Conservation (phyloP, 1,140 invertebrate genomes). For the Penaeus chinensis region DNA sequence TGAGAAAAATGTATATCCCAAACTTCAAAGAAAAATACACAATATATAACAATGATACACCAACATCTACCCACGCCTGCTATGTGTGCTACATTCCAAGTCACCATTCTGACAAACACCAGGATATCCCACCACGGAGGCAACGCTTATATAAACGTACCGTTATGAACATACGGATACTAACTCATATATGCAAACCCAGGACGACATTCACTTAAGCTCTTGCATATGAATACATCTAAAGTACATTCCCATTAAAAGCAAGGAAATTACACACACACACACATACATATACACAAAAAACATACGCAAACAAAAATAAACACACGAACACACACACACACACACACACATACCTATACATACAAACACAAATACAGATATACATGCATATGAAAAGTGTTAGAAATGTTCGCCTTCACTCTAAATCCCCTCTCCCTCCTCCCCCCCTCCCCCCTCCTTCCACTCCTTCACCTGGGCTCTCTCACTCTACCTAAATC, state of each 20-base stretch:
- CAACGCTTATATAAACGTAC: too few species aligned
- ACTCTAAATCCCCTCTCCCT: too few species aligned
- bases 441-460: not conserved
- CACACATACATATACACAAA: not conserved
- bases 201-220: too few species aligned
- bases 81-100: too few species aligned
- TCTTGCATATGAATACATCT: not conserved
- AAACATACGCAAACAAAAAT: not conserved
- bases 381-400: conserved; percentile 15
- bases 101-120: too few species aligned
- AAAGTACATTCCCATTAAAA: not conserved
- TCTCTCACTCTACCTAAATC: too few species aligned
- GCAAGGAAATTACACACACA: not conserved
- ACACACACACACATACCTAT: not conserved
- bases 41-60: too few species aligned
- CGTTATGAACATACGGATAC: not conserved
- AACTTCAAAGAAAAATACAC: too few species aligned
- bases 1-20: too few species aligned
- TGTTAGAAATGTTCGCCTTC: not conserved
- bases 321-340: not conserved
- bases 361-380: not conserved
- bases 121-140: too few species aligned
- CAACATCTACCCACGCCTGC: too few species aligned
- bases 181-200: too few species aligned
- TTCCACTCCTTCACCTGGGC: not conserved